Evolutionary conservation across 2,113 vertebrate genomes (phyloP), one percentile per base, ranked within the genome.

Genomic region (Clarias macrocephalus): DNA sequence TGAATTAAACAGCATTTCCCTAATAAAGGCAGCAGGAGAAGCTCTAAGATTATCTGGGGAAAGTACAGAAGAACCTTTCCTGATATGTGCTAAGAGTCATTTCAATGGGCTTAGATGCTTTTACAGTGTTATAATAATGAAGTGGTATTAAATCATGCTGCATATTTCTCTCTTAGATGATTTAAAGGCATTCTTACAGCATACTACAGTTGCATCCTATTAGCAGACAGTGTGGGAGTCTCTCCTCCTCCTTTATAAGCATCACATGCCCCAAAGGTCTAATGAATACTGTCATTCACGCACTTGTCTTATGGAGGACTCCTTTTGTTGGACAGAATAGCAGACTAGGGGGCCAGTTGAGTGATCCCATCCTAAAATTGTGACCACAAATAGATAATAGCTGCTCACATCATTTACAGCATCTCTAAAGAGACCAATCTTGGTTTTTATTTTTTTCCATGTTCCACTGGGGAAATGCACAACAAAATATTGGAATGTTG

Each of bases 401-500:
- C 88, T 52, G 9, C 60, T 84, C 87, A 91, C 86, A 87, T 87
- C 93, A 93, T 92, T 94, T 91, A 92, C 93, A 60, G 57, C 72
- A 85, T 91, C 72, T 88, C 63, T 37, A 86, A 91, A 81, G 85
- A 84, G 88, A 92, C 91, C 85, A 92, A 87, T 77, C 30, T 66
- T 80, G 23, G 56, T 85, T 86, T 86, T 86, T 87, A 85, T 86
- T 87, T 90, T 90, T 86, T 87, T 52, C 83, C 89, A 79, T 91
- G 92, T 91, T 93, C 91, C 89, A 86, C 28, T 1, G 89, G 93
- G 93, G 93, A 93, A 92, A 93, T 48, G 92, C 92, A 92, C 91
- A 92, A 90, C 90, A 90, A 91, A 95, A 92, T 90, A 81, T 87
- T 88, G 93, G 94, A 95, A 95, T 95, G 94, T 92, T 91, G 90